These are phyloP conservation scores for Platypus cylindrus DNA, from an alignment of 2,888 invertebrate species.

Conservation along the genomic window DNA sequence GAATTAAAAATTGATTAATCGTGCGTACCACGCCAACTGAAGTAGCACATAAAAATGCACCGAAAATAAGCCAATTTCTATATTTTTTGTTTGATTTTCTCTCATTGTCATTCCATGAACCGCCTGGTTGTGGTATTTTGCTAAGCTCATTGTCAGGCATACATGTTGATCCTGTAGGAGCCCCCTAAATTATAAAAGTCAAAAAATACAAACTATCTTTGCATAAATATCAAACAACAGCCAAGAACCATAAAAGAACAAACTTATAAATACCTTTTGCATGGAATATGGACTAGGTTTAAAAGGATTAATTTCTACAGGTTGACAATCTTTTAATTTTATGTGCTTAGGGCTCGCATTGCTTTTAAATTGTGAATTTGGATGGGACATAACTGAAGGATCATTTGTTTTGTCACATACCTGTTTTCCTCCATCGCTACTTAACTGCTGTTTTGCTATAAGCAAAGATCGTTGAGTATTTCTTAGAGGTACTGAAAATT, in stretches of 20 bases:
- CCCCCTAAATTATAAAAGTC: background rate
- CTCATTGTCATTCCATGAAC: slow-evolving; percentile 19
- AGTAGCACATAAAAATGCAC: slow-evolving; percentile 25
- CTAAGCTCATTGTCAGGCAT: slow-evolving; percentile 19
- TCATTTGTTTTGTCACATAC: slow-evolving; percentile 17
- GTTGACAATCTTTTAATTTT: slow-evolving; percentile 20
- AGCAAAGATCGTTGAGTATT: too few species aligned
- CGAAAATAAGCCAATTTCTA: slow-evolving; percentile 20
- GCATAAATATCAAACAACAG: slow-evolving; percentile 3
- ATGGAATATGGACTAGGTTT: slow-evolving; percentile 13
- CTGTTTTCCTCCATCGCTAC: slow-evolving; percentile 18
- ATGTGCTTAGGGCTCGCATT: slow-evolving; percentile 5
- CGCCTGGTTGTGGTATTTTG: slow-evolving; percentile 18
- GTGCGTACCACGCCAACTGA: slow-evolving; percentile 25
- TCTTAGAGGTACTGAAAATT: too few species aligned
- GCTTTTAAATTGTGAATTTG: slow-evolving; percentile 4
- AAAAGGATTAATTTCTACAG: slow-evolving; percentile 20
- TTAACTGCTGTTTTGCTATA: slow-evolving; percentile 5
- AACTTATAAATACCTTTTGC: slow-evolving; percentile 16
- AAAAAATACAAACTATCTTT: slow-evolving; percentile 3
- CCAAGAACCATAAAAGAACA: too few species aligned
- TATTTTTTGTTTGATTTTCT: slow-evolving; percentile 16
- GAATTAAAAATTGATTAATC: background rate
- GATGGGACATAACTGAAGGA: slow-evolving; percentile 10
- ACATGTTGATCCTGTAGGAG: slow-evolving; percentile 8